Evolutionary conservation across 2,113 vertebrate genomes (phyloP), one percentile per base, ranked within the genome.

Genomic region (Aplodontia rufa): DNA sequence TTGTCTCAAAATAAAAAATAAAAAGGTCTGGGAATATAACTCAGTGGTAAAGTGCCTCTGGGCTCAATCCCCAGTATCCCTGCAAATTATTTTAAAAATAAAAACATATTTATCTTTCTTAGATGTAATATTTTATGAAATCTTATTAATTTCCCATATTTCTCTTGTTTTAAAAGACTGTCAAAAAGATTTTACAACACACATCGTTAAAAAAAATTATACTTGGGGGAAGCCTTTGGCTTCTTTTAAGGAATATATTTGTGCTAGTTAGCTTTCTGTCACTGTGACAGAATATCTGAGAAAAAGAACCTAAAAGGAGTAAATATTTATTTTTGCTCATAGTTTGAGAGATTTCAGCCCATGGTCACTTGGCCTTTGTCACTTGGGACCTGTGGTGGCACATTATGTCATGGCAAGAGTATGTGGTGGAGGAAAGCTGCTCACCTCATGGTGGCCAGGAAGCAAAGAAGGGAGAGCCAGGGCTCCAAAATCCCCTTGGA

Each of bases 161-260:
- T 91, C 82, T 10, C 72, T 74, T 96, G 42, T 93, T 91, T 88
- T 53, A 49, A 49, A 85, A 93, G 19, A 30, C 30, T 19, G 24
- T 71, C 82, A 28, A 51, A 66, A 89, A 92, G 76, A 5, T 82
- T 74, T 93, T 64, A 82, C 74, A 79, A 68, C n/a, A 66, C 6
- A 82, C 32, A 37, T 17, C 40, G 35, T 58, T 72, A 35, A 55
- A 90, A 83, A 47, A 76, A 95, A 78, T n/a, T 64, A 37, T 69
- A 40, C 32, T 75, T 72, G 53, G 49, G 53, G n/a, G 51, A 66
- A 53, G 26, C 16, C 42, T 20, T 62, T 74, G 78, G 11, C 72
- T 79, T 84, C 53, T 84, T 84, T 69, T 79, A 84, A 91, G 30
- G 32, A 91, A 47, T 71, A 22, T 60, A 0, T 49, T 3, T n/a